phyloP scores from a whole-genome alignment of 2,797 vertebrate species.

The Rousettus madagascariensis region DNA sequence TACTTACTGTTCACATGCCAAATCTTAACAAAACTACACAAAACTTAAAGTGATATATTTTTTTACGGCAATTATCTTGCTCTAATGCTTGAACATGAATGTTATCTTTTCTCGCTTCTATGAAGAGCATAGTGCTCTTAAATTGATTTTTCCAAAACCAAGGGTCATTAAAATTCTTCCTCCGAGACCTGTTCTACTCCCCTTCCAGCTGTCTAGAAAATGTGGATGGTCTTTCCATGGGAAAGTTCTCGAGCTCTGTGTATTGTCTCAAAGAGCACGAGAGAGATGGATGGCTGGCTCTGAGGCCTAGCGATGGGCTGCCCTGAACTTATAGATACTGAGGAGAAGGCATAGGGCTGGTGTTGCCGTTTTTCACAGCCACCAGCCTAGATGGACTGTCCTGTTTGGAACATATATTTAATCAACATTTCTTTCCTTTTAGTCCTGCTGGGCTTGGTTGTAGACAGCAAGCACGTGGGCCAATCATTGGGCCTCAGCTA shows the following conservation, averaged over 20 bases:
- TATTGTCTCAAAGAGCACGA: not conserved
- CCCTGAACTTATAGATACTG: not conserved
- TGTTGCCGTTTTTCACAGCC: not conserved
- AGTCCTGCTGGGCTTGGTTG: not conserved
- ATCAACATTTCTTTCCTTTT: not conserved
- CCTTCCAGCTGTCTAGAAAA: not conserved
- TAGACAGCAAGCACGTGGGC: not conserved
- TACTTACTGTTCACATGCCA: not conserved
- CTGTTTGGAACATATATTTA: not conserved
- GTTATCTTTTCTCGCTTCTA: not conserved
- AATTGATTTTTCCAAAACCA: slow-evolving; percentile 6
- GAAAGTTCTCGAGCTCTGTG: not conserved
- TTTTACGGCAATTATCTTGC: not conserved
- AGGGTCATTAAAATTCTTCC: not conserved
- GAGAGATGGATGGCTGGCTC: not conserved
- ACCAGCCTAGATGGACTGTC: not conserved
- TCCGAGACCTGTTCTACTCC: not conserved
- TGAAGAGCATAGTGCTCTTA: not conserved
- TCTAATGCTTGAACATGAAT: slow-evolving; percentile 7
- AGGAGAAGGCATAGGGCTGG: not conserved
- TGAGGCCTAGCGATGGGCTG: not conserved
- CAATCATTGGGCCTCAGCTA: not conserved
- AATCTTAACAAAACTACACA: slow-evolving; percentile 41
- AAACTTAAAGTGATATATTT: not conserved
- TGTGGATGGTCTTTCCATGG: not conserved